Evolutionary conservation across 1,140 invertebrate species (phyloP).

Genomic region (Anastrepha ludens): DNA sequence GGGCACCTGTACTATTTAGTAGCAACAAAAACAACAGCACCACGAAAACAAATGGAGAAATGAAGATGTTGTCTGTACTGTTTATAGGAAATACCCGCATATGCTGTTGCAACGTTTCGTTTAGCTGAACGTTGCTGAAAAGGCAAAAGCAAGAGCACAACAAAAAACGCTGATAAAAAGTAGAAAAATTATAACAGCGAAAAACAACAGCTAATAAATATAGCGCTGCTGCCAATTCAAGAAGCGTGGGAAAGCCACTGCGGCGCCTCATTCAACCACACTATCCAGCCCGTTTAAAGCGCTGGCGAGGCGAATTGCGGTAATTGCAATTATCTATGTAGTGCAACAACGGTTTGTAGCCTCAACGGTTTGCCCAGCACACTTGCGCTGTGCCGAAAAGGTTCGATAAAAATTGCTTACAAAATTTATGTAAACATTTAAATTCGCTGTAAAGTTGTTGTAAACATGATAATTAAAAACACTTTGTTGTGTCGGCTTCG

Average conservation of each 20-base stretch:
- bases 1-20: neutral
- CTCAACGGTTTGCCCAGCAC: neutral
- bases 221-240: neutral
- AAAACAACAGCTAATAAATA: neutral
- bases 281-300: neutral
- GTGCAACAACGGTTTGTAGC: neutral
- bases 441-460: conserved; percentile 5
- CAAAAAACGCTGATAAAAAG: neutral
- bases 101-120: too few species aligned
- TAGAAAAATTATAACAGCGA: neutral
- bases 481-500: neutral
- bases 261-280: neutral
- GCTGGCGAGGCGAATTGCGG: neutral
- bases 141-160: neutral
- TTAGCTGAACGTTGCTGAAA: neutral
- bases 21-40: too few species aligned
- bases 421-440: neutral
- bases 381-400: neutral
- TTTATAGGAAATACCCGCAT: too few species aligned
- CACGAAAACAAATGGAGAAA: neutral
- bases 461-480: conserved; percentile 11
- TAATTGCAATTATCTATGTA: neutral
- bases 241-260: neutral
- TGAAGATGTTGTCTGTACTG: neutral
- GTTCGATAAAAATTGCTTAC: neutral